Percentiles rank a stretch among this genome's conserved stretches.
phyloP scores from a whole-genome alignment of 1,140 invertebrate species.

The Leguminivora glycinivorella region DNA sequence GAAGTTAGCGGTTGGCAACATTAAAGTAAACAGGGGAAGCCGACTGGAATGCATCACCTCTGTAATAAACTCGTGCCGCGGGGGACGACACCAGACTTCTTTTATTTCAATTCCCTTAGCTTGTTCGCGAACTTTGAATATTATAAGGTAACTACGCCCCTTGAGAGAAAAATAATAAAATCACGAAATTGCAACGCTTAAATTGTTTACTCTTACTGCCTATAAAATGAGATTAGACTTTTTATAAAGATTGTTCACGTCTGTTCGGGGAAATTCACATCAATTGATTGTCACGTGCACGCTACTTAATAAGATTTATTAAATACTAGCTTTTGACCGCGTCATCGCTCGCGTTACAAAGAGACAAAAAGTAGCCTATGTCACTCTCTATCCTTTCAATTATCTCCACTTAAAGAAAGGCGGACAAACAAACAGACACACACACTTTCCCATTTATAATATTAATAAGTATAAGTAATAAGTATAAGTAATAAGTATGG shows the following conservation, averaged over 20 bases:
- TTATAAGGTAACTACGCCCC: conserved; percentile 46
- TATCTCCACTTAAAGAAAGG: no score
- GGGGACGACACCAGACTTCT: conserved; percentile 48
- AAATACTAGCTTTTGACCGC: no score
- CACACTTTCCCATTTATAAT: no score
- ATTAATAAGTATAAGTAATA: no score
- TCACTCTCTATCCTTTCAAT: no score
- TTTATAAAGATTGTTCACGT: background rate
- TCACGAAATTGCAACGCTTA: conserved; percentile 16
- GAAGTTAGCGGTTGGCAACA: conserved; percentile 48
- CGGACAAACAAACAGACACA: no score
- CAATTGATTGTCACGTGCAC: background rate
- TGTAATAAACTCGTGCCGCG: conserved; percentile 51
- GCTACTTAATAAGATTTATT: no score
- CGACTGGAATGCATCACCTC: conserved; percentile 47
- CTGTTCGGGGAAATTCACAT: background rate
- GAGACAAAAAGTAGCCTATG: no score
- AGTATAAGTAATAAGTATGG: no score
- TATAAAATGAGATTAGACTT: background rate
- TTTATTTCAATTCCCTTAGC: conserved; percentile 60
- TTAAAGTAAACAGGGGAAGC: conserved; percentile 51
- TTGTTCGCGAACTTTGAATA: conserved; percentile 55
- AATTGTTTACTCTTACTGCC: background rate
- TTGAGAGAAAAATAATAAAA: conserved; percentile 40
- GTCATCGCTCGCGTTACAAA: no score